phyloP scores from a whole-genome alignment of 35 echinoderm and acorn worm species.

The Strongylocentrotus purpuratus region DNA sequence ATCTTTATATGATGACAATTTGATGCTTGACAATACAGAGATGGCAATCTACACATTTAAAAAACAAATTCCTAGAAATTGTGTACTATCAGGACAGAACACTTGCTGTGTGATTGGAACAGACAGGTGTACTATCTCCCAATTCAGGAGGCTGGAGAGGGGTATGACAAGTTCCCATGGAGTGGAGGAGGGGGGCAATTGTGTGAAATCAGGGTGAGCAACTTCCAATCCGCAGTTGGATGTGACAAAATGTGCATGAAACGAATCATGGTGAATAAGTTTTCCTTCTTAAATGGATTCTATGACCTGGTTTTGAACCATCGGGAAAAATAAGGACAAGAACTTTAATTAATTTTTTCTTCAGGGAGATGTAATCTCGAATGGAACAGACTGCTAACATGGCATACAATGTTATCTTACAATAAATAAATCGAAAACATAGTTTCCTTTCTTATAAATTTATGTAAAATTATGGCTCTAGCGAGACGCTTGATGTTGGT shows the following conservation, averaged over 20 bases:
- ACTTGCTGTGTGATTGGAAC: background rate
- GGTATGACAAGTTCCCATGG: background rate
- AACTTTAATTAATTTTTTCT: too few relatives aligned
- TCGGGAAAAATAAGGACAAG: too few relatives aligned
- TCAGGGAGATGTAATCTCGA: too few relatives aligned
- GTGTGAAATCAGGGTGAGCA: background rate
- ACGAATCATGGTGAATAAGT: too few relatives aligned
- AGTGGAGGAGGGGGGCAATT: background rate
- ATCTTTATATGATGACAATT: background rate
- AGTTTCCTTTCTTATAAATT: too few relatives aligned
- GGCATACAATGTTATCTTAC: too few relatives aligned
- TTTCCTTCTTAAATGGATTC: too few relatives aligned
- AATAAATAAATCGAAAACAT: too few relatives aligned
- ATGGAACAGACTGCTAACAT: too few relatives aligned
- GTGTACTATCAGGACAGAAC: background rate
- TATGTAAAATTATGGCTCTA: too few relatives aligned
- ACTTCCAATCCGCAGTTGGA: background rate
- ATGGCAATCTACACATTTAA: background rate
- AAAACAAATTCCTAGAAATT: background rate
- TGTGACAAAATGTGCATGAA: background rate
- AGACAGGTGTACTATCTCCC: conserved; percentile 1
- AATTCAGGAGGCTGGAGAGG: background rate
- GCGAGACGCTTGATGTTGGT: too few relatives aligned
- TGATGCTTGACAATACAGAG: background rate
- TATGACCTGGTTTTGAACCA: too few relatives aligned